A percentile compares a stretch with the other conserved stretches of the same genome.
Evolutionary conservation across 1,140 invertebrate species (phyloP).

Genomic region (Scaptomyza pallida): DNA sequence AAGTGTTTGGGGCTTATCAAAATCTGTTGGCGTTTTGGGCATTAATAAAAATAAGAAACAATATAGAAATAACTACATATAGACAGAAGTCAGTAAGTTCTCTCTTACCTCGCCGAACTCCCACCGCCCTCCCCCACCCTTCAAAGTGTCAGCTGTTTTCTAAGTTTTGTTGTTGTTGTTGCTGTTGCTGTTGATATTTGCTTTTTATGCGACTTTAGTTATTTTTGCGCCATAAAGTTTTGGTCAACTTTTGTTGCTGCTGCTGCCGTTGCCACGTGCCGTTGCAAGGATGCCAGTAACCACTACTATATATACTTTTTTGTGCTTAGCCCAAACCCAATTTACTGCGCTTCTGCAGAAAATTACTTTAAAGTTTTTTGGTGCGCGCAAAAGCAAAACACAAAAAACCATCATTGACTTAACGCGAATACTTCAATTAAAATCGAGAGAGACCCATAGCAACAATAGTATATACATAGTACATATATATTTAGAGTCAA

Average conservation of each 20-base stretch:
- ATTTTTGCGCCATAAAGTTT: conserved; percentile 55
- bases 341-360: conserved; percentile 64
- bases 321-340: conserved; percentile 26
- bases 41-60: conserved; percentile 76
- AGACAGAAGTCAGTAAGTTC: not conserved
- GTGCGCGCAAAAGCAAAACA: conserved; percentile 39
- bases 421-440: conserved; percentile 67
- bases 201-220: conserved; percentile 70
- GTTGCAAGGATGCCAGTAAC: conserved; percentile 23
- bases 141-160: conserved; percentile 44
- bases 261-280: conserved; percentile 19
- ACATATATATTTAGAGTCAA: conserved; percentile 80
- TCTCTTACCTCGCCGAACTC: too few species aligned
- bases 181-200: conserved; percentile 15
- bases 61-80: conserved; percentile 47
- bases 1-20: conserved; percentile 75
- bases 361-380: conserved; percentile 78
- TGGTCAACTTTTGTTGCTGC: conserved; percentile 59
- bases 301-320: not conserved
- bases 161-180: conserved; percentile 44
- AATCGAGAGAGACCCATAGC: conserved; percentile 53
- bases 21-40: conserved; percentile 63
- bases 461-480: too few species aligned
- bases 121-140: not conserved
- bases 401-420: conserved; percentile 53